Evolutionary conservation across 2,888 invertebrate species (phyloP).

Genomic region (Taenaris catops): DNA sequence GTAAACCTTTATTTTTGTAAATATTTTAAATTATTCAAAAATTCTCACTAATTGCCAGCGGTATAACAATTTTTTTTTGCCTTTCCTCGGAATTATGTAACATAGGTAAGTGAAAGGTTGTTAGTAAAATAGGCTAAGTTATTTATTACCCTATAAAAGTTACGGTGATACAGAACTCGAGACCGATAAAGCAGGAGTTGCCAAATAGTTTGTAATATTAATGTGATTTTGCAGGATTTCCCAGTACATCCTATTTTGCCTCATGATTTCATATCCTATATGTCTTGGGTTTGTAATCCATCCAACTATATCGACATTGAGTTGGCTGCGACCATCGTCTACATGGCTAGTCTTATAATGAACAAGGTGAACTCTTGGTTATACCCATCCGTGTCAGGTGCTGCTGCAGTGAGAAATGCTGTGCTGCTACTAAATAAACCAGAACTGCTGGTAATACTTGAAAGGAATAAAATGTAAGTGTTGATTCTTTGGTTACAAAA

Average conservation of each 20-base stretch:
- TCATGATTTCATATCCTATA: slow-evolving; percentile 53
- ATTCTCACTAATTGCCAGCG: too few species aligned
- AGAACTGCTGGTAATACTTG: slow-evolving; percentile 32
- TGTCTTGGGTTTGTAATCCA: slow-evolving; percentile 50
- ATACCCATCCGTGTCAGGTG: slow-evolving; percentile 51
- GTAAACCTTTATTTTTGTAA: too few species aligned
- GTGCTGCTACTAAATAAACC: slow-evolving; percentile 39
- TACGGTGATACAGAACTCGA: too few species aligned
- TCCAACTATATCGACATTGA: slow-evolving; percentile 42
- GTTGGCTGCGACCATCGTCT: slow-evolving; percentile 52
- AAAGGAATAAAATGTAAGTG: slow-evolving; percentile 43
- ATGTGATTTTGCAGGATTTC: slow-evolving; percentile 47
- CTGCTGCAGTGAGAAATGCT: slow-evolving; percentile 47
- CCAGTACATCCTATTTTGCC: slow-evolving; percentile 49
- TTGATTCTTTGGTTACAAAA: background rate
- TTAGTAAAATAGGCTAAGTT: too few species aligned
- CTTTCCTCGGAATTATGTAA: too few species aligned
- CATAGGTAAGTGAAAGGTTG: too few species aligned
- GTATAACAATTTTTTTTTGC: too few species aligned
- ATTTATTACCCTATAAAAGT: too few species aligned
- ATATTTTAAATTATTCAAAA: too few species aligned
- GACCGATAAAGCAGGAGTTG: too few species aligned
- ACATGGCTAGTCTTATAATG: slow-evolving; percentile 48
- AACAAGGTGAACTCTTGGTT: slow-evolving; percentile 39
- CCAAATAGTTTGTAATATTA: too few species aligned